phyloP scores from a whole-genome alignment of 1,140 invertebrate genomes.

The Lamellibrachia luymesi region DNA sequence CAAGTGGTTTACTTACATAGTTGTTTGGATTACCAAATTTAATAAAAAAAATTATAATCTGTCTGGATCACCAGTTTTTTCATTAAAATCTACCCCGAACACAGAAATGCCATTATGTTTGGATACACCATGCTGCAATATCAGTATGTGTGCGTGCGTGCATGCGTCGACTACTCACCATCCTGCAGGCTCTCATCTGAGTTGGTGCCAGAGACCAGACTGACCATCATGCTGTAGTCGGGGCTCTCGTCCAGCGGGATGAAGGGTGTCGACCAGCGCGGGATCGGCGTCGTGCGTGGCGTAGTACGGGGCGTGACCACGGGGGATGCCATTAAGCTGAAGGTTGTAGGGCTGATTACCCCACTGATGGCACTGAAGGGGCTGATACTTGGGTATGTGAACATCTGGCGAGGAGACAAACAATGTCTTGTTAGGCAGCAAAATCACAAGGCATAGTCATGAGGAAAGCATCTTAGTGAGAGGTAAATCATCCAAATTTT shows the following conservation, averaged over 20 bases:
- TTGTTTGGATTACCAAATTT: too few species aligned
- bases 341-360: conserved; percentile 85
- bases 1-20: too few species aligned
- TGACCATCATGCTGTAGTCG: conserved; percentile 85
- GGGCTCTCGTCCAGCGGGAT: conserved; percentile 80
- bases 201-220: conserved; percentile 63
- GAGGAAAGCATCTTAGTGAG: background rate
- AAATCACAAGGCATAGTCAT: background rate
- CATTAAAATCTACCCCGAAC: too few species aligned
- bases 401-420: conserved; percentile 66
- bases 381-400: conserved; percentile 78
- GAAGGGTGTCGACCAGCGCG: conserved; percentile 84
- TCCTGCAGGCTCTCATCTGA: conserved; percentile 45
- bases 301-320: conserved; percentile 71
- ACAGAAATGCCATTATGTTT: too few species aligned
- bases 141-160: too few species aligned
- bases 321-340: conserved; percentile 82
- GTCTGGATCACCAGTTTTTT: too few species aligned
- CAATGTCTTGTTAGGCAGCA: background rate
- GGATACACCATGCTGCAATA: too few species aligned
- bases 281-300: conserved; percentile 64
- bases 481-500: background rate
- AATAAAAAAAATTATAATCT: too few species aligned
- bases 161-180: conserved; percentile 29
- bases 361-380: conserved; percentile 68